Base-by-base conservation (phyloP, 1,140 invertebrate species). In the Bombus turneri region DNA sequence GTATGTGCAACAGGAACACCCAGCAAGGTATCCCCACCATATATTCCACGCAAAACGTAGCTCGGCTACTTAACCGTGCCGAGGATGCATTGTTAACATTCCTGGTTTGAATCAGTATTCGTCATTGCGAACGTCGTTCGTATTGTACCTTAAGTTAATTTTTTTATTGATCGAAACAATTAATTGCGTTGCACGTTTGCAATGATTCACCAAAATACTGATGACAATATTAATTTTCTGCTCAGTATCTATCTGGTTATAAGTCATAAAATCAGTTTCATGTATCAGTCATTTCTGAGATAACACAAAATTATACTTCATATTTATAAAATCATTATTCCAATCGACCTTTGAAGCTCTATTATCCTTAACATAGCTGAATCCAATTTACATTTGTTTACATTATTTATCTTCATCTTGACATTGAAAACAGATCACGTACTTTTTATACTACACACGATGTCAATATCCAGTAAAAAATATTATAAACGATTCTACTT, bases 41-140 rank as follows among this genome's bases (percentile, higher is more conserved):
- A 25, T 22, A 41, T 18, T 22, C 6, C 66, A 53, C 68, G 79
- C 37, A 34, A 71, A 72, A 81, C 79, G 43, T 72, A 72, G 37
- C 37, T 77, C 8, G 6, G 57, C 39, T 74, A 73, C 53, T 75
- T 66, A 37, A 47, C 12, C 47, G 80, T 8, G 80, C 3, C 71
- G 80, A 82, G 66, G 81, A 83, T 83, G 81, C 81, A 75, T 83
- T 72, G 25, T 83, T 75, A 75, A 66, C 39, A n/a, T 75, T 83
- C 72, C 31, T 37, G 47, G 13, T 59, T 74, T 22, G 57, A 82
- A 82, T 75, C 41, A 64, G 41, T 66, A 53, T 10, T 74, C 22
- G 15, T 47, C 57, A 25, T 47, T 34, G n/a, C 1, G 25, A 43
- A 57, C 31, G 18, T 43, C 31, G 0, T 9, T 18, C n/a, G 39